phyloP scores from a whole-genome alignment of 1,140 invertebrate genomes.

The Leptoteleia sp. region DNA sequence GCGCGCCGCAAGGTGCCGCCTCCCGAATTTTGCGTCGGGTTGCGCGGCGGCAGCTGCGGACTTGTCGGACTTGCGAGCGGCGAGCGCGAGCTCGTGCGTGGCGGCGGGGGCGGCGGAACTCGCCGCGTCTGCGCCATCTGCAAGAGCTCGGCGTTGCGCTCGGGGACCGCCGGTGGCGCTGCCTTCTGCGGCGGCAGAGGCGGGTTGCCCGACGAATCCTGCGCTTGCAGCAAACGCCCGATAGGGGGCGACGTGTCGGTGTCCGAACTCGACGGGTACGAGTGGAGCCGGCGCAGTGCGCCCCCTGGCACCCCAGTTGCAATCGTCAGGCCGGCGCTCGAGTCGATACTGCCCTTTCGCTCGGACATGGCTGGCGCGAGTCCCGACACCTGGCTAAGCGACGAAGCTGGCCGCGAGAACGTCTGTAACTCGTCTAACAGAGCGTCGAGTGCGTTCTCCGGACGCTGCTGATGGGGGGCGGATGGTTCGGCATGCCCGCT shows the following conservation, averaged over 20 bases:
- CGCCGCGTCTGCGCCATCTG: constrained; percentile 85
- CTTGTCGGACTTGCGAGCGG: no score
- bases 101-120: constrained; percentile 80
- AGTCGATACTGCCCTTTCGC: constrained; percentile 83
- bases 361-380: constrained; percentile 76
- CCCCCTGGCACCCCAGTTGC: constrained; percentile 72
- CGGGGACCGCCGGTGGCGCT: constrained; percentile 87
- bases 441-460: constrained; percentile 97
- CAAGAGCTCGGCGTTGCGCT: constrained; percentile 87
- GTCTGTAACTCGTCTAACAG: constrained; percentile 95
- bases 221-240: no score
- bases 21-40: no score
- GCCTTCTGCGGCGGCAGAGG: constrained; percentile 83
- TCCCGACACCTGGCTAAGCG: constrained; percentile 70
- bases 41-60: no score
- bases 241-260: no score
- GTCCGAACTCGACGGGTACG: constrained; percentile 88
- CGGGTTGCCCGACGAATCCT: constrained; percentile 80
- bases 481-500: constrained; percentile 83
- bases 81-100: no score
- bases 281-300: constrained; percentile 86
- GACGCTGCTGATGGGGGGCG: constrained; percentile 84
- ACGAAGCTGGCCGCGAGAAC: constrained; percentile 86
- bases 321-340: constrained; percentile 74
- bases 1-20: no score